Conservation (phyloP, 2,113 vertebrate genomes). For the Pomatostomus ruficeps region DNA sequence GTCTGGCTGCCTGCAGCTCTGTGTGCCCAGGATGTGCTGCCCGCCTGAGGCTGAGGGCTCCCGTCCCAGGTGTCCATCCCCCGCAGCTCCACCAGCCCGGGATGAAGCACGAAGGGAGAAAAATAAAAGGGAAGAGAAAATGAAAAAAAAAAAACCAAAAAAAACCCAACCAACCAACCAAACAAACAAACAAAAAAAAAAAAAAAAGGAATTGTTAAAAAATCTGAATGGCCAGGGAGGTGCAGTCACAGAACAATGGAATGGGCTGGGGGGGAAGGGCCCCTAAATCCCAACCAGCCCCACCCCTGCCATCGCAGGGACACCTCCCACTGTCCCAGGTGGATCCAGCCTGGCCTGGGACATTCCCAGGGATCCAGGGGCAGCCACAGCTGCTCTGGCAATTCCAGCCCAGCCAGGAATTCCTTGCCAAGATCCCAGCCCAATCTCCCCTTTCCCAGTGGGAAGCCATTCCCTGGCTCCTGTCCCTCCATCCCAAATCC, state of each 20-base stretch:
- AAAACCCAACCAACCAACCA: too few species aligned
- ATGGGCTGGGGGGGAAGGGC: too few species aligned
- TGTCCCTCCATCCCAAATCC: background rate
- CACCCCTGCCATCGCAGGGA: background rate
- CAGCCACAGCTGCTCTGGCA: background rate
- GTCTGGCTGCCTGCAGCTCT: background rate
- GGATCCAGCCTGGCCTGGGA: background rate
- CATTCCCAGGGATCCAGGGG: background rate
- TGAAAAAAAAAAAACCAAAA: too few species aligned
- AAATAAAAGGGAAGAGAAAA: background rate
- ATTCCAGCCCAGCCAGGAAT: too few species aligned
- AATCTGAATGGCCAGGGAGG: background rate
- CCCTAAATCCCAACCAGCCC: accelerated
- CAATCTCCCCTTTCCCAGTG: accelerated
- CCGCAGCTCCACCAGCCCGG: background rate
- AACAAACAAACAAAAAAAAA: too few species aligned
- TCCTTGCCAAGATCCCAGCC: background rate
- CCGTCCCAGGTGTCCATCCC: background rate
- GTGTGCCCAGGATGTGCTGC: accelerated
- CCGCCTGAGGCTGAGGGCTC: background rate
- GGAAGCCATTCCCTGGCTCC: background rate
- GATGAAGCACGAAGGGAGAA: background rate
- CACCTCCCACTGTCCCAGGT: background rate
- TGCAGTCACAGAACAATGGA: background rate
- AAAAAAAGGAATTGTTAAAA: too few species aligned